These are phyloP conservation scores for Rhynchopsitta pachyrhyncha DNA, from an alignment of 2,113 vertebrate genomes.

Conservation along the genomic window DNA sequence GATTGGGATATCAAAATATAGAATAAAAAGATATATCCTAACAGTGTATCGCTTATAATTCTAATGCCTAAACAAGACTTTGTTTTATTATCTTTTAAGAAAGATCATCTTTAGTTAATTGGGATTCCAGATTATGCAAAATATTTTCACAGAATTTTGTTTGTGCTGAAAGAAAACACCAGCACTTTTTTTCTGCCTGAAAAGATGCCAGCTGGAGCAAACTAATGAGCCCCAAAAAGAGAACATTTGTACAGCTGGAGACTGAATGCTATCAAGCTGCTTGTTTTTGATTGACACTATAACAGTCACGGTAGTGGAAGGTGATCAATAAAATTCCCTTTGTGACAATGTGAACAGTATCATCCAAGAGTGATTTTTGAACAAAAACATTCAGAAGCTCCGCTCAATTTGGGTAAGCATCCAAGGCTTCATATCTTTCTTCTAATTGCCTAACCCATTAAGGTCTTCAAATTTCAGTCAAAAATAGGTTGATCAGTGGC, in stretches of 20 bases:
- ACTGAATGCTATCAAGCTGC: constrained; percentile 30
- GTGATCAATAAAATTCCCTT: constrained; percentile 27
- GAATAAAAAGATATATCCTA: background rate
- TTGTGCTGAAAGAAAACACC: background rate
- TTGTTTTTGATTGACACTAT: constrained; percentile 32
- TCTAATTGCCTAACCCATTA: background rate
- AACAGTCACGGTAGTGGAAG: background rate
- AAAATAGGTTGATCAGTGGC: background rate
- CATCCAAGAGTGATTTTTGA: background rate
- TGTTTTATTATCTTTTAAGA: background rate
- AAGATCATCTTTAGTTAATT: background rate
- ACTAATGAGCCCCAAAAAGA: constrained; percentile 40
- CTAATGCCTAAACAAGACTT: background rate
- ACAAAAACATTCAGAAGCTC: background rate
- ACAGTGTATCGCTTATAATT: background rate
- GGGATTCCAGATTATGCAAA: background rate
- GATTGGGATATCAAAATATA: background rate
- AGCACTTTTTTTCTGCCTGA: background rate
- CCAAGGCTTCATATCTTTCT: background rate
- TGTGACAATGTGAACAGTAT: background rate
- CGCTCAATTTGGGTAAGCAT: background rate
- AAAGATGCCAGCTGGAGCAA: constrained; percentile 39
- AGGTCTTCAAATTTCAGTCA: background rate
- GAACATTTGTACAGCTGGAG: constrained; percentile 40
- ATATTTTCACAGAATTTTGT: background rate